These are phyloP conservation scores for Synodontis membranacea DNA, from an alignment of 2,113 vertebrate species.

Conservation along the genomic window DNA sequence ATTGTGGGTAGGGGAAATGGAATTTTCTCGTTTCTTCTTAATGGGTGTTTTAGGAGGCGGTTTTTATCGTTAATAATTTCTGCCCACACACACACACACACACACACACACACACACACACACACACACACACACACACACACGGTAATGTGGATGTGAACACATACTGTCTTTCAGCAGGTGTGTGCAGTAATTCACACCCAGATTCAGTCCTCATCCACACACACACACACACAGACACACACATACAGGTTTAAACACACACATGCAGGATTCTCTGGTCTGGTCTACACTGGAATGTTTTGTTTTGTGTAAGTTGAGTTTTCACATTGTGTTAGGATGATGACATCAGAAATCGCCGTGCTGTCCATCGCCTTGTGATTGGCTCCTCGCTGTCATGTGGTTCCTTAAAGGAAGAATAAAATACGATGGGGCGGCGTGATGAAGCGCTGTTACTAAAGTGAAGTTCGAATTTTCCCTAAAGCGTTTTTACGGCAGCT, in stretches of 20 bases:
- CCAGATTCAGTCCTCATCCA: too few relatives aligned
- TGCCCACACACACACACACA: slow-evolving; percentile 1
- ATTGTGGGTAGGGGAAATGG: slow-evolving; percentile 16
- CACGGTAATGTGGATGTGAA: not conserved
- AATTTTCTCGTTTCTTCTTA: not conserved
- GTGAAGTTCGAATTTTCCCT: too few relatives aligned
- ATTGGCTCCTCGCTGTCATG: not conserved
- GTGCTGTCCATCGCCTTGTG: not conserved
- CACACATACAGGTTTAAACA: not conserved
- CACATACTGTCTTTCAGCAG: too few relatives aligned
- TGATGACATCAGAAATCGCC: too few relatives aligned
- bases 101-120: not conserved
- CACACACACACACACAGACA: not conserved
- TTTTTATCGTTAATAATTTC: not conserved
- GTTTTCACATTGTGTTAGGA: not conserved
- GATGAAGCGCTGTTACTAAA: too few relatives aligned
- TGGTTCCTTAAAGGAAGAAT: not conserved
- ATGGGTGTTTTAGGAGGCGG: not conserved
- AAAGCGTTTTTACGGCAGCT: too few relatives aligned
- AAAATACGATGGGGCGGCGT: too few relatives aligned
- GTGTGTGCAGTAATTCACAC: too few relatives aligned
- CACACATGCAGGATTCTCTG: not conserved
- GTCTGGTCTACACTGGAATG: not conserved
- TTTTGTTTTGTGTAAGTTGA: too few relatives aligned
- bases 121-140: not conserved